Conservation (phyloP, 2,888 invertebrate genomes). For the Sabatieria punctata region DNA sequence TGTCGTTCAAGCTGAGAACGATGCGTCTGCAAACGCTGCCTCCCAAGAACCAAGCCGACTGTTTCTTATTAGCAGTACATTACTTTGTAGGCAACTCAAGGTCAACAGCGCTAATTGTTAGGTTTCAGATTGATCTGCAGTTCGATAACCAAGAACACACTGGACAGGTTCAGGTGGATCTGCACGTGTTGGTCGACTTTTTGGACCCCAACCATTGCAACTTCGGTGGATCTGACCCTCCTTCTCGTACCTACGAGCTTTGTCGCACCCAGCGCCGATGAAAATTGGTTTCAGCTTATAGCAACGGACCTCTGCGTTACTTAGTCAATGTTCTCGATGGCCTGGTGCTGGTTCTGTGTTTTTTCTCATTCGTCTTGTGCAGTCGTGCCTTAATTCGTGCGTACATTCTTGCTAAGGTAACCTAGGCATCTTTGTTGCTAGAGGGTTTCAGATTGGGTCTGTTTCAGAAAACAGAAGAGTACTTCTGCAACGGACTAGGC, state of each 20-base stretch:
- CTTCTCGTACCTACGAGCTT: too few relatives aligned
- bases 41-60: constrained; percentile 72
- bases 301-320: too few relatives aligned
- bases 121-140: constrained; percentile 39
- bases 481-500: constrained; percentile 48
- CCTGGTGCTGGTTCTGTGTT: constrained; percentile 48
- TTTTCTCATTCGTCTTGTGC: constrained; percentile 63
- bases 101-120: constrained; percentile 34
- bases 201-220: constrained; percentile 55
- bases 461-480: constrained; percentile 38
- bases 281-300: too few relatives aligned
- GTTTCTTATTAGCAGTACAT: constrained; percentile 63
- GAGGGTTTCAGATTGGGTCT: constrained; percentile 6
- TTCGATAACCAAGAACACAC: constrained; percentile 85
- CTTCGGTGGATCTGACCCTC: too few relatives aligned
- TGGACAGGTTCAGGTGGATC: constrained; percentile 65
- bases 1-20: constrained; percentile 42
- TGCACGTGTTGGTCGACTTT: constrained; percentile 47
- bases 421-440: constrained; percentile 10
- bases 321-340: constrained; percentile 63
- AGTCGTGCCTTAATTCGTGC: constrained; percentile 74
- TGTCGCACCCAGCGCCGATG: too few relatives aligned
- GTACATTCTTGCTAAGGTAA: constrained; percentile 53
- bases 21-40: constrained; percentile 75
- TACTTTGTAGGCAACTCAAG: too few relatives aligned